phyloP scores from a whole-genome alignment of 2,797 vertebrate genomes.

The Enteromius paludinosus region DNA sequence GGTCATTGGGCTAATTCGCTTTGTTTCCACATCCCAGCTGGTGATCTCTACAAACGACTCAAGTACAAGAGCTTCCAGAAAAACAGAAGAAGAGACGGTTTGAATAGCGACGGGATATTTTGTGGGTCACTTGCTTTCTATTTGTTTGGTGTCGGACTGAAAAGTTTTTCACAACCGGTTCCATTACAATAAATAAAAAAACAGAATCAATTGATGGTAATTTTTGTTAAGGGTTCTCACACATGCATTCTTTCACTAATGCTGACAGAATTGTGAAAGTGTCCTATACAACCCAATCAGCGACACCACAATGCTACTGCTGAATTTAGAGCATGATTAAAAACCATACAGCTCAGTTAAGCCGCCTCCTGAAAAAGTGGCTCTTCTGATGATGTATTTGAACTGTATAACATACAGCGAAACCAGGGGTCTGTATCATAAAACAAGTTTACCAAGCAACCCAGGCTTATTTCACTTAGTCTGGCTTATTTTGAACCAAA shows the following conservation, averaged over 20 bases:
- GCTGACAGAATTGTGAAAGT: not conserved
- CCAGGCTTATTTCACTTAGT: too few relatives aligned
- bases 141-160: not conserved
- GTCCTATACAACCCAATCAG: not conserved
- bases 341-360: not conserved
- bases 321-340: not conserved
- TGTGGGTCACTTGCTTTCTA: not conserved
- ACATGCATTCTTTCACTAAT: not conserved
- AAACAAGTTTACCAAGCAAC: too few relatives aligned
- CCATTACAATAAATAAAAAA: not conserved
- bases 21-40: slow-evolving; percentile 17
- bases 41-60: not conserved
- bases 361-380: too few relatives aligned
- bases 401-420: not conserved
- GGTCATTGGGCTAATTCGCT: slow-evolving; percentile 1
- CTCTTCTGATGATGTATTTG: not conserved
- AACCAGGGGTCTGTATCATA: too few relatives aligned
- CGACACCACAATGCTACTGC: not conserved
- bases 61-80: not conserved
- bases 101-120: not conserved
- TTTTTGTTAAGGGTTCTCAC: not conserved
- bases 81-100: not conserved
- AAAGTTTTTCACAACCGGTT: not conserved
- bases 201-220: not conserved
- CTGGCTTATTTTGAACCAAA: too few relatives aligned